A percentile compares a stretch with the other conserved stretches of the same genome.
Conservation (phyloP, 1,140 invertebrate species). For the Adoxophyes honmai region DNA sequence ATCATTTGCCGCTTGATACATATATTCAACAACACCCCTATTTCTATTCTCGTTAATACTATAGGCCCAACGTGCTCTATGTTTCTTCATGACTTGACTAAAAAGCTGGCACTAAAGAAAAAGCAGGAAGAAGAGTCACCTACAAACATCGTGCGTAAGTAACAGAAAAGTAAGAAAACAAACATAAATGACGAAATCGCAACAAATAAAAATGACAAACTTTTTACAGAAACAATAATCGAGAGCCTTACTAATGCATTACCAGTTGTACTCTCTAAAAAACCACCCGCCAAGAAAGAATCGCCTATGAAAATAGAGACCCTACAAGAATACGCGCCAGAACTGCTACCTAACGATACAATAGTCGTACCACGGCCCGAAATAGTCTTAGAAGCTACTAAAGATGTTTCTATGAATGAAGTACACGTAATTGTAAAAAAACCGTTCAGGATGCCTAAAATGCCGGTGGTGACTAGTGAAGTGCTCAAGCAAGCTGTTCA, state of each 20-base stretch:
- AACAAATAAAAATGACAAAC: too few relatives aligned
- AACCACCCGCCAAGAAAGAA: conserved; percentile 37
- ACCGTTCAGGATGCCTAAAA: conserved; percentile 55
- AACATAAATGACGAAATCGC: too few relatives aligned
- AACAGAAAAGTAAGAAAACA: neutral
- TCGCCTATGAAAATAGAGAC: conserved; percentile 58
- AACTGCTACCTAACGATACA: conserved; percentile 49
- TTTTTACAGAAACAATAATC: conserved; percentile 53
- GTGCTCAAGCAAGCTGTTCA: conserved; percentile 41
- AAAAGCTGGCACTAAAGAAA: conserved; percentile 51
- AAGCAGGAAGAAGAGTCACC: conserved; percentile 47
- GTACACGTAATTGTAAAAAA: conserved; percentile 17
- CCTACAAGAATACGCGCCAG: conserved; percentile 50
- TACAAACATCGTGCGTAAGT: conserved; percentile 59
- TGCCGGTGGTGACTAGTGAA: conserved; percentile 56
- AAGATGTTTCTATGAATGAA: conserved; percentile 22
- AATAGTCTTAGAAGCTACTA: conserved; percentile 15
- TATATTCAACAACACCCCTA: too few relatives aligned
- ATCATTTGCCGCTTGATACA: too few relatives aligned
- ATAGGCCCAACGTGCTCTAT: conserved; percentile 59
- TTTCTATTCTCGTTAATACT: too few relatives aligned
- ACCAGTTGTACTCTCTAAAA: conserved; percentile 47
- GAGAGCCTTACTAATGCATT: conserved; percentile 55
- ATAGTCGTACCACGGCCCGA: conserved; percentile 29
- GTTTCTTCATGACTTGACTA: conserved; percentile 57